Evolutionary conservation across 2,797 vertebrate species (phyloP).

Genomic region (Pempheris klunzingeri): DNA sequence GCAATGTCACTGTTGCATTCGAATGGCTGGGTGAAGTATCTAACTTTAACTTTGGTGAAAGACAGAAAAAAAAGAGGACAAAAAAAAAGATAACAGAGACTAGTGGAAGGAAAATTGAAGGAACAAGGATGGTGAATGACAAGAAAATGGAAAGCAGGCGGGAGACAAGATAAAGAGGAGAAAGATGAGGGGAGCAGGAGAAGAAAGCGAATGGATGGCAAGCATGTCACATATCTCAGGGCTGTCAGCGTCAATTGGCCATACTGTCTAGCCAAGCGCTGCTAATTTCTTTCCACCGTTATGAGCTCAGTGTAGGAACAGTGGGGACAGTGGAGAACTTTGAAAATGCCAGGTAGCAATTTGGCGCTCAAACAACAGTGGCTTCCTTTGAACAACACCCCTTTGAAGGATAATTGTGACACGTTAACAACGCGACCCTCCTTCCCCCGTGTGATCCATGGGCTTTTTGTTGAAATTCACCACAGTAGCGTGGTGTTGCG

Average conservation of each 20-base stretch:
- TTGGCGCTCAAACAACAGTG: conserved; percentile 57
- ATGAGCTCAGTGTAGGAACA: conserved; percentile 25
- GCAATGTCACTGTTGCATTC: conserved; percentile 18
- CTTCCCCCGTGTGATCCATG: not conserved
- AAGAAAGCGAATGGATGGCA: conserved; percentile 56
- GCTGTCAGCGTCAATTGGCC: conserved; percentile 63
- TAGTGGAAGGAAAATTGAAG: conserved; percentile 12
- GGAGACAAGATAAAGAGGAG: conserved; percentile 62
- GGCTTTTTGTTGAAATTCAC: conserved; percentile 37
- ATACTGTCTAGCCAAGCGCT: conserved; percentile 46
- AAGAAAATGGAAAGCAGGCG: conserved; percentile 59
- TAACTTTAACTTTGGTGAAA: conserved; percentile 20
- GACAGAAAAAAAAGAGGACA: conserved; percentile 32
- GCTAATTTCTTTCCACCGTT: conserved; percentile 53
- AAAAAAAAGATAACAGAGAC: conserved; percentile 13
- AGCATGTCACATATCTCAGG: conserved; percentile 46
- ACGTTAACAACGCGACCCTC: conserved; percentile 35
- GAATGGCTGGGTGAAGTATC: conserved; percentile 13
- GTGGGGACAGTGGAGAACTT: conserved; percentile 35
- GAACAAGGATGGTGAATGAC: conserved; percentile 41
- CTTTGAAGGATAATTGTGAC: conserved; percentile 62
- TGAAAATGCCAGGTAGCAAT: conserved; percentile 61
- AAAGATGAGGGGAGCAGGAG: conserved; percentile 42
- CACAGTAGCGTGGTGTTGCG: not conserved
- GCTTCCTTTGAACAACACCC: conserved; percentile 48